phyloP scores from a whole-genome alignment of 2,888 invertebrate genomes.

The Phyllotreta striolata region DNA sequence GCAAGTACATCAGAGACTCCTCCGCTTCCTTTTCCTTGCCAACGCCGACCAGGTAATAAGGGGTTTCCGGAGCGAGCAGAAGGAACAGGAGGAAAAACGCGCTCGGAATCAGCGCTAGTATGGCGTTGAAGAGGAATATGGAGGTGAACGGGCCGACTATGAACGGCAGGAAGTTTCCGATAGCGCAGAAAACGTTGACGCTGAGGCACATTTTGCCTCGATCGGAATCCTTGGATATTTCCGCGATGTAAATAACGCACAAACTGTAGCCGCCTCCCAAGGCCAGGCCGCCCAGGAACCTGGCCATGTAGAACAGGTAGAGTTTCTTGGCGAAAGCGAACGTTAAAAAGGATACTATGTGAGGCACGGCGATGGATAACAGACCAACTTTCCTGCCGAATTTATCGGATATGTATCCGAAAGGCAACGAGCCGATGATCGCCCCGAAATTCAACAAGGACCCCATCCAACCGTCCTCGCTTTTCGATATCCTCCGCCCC shows the following conservation, averaged over 20 bases:
- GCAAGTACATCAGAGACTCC: conserved; percentile 69
- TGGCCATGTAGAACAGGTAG: conserved; percentile 55
- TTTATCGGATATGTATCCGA: conserved; percentile 71
- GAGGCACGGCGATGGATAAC: conserved; percentile 60
- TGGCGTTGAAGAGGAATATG: conserved; percentile 69
- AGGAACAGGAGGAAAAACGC: conserved; percentile 65
- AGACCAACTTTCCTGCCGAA: conserved; percentile 74
- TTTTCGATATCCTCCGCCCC: conserved; percentile 49
- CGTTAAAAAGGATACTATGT: conserved; percentile 44
- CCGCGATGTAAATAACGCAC: conserved; percentile 85
- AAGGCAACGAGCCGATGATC: conserved; percentile 71
- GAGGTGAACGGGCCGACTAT: conserved; percentile 74
- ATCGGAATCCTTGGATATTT: conserved; percentile 78
- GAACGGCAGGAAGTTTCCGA: conserved; percentile 77
- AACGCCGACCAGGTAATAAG: conserved; percentile 71
- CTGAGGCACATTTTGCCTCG: conserved; percentile 74
- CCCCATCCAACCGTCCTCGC: conserved; percentile 65
- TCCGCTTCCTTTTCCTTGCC: conserved; percentile 70
- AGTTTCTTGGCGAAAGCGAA: conserved; percentile 46
- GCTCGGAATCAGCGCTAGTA: conserved; percentile 59
- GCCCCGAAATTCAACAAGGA: conserved; percentile 63
- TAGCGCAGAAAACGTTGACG: conserved; percentile 74
- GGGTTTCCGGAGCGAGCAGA: conserved; percentile 82
- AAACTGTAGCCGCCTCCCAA: conserved; percentile 76
- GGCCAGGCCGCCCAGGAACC: conserved; percentile 67